Evolutionary conservation across 1,140 invertebrate species (phyloP), one percentile per base, ranked within the genome.

Genomic region (Cardiocondyla obscurior): DNA sequence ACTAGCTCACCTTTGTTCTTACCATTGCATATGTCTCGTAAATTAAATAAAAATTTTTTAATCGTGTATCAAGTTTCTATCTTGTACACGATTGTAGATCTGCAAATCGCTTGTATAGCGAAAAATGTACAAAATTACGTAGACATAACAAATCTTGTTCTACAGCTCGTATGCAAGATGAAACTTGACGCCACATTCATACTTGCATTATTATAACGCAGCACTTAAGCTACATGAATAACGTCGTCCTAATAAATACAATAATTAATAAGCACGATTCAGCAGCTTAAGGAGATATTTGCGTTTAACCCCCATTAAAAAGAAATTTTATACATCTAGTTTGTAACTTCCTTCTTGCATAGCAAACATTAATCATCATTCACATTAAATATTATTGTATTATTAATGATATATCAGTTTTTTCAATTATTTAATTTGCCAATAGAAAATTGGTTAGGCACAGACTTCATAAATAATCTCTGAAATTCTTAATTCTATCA

Each of bases 1-100:
- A 94, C 93, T 94, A 94, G 93, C 92, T 94, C 91, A 93, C 92
- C 92, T 93, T 90, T 92, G 85, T 93, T 92, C 91, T 93, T 93
- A 93, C 87, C 88, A 90, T 91, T 92, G 92, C 88, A 90, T 88
- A 84, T 87, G 81, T 89, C 82, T 85, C 74, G 85, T 91, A 92
- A 92, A 91, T 91, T 91, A 91, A 92, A 92, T 79, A 90, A 91
- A 90, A 87, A 81, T 82, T 82, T 16, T 79, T 33, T 64, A 46
- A 33, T 84, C 81, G 28, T 67, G 69, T 62, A 81, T 87, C 87
- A 90, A 91, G 90, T 91, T 90, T 91, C 86, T 83, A 85, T 36
- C 6, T 65, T 72, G 28, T 65, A 7, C 25, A 46, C 19, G 28
- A 42, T 60, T 4, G 16, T 7, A 62, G 8, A 74, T 30, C 49